Evolutionary conservation across 92 coral and sea anemone genomes (phyloP).

Genomic region (Siderastrea siderea): DNA sequence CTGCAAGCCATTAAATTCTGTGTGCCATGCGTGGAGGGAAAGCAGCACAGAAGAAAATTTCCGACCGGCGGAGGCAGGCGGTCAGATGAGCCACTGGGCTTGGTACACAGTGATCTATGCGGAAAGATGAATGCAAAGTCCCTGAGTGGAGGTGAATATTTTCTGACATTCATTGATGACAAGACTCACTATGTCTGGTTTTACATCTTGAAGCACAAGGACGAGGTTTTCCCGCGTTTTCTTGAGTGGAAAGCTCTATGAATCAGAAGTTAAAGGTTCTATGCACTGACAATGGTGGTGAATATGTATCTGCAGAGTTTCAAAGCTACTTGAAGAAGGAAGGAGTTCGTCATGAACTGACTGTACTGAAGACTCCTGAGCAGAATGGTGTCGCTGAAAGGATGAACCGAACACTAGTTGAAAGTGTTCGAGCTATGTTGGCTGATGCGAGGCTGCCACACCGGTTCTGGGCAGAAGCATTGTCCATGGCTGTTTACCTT

Average conservation of each 20-base stretch:
- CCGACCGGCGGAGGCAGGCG: constrained; percentile 25
- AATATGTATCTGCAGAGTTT: background rate
- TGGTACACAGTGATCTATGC: constrained; percentile 70
- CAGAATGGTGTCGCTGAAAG: constrained; percentile 80
- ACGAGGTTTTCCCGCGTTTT: constrained; percentile 51
- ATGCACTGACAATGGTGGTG: too few relatives aligned
- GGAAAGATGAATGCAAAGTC: constrained; percentile 65
- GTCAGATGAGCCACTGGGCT: constrained; percentile 54
- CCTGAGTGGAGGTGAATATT: constrained; percentile 66
- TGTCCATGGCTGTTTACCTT: constrained; percentile 65
- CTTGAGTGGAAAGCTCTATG: constrained; percentile 67
- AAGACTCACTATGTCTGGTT: constrained; percentile 62
- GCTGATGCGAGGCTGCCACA: constrained; percentile 68
- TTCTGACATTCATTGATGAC: constrained; percentile 71
- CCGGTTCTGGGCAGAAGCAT: constrained; percentile 73
- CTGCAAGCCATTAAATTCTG: constrained; percentile 42
- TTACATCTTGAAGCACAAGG: constrained; percentile 54
- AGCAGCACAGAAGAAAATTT: constrained; percentile 59
- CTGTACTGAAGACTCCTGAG: constrained; percentile 66
- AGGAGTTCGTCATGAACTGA: constrained; percentile 58
- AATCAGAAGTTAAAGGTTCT: too few relatives aligned
- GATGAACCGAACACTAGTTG: constrained; percentile 71
- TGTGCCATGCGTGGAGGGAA: constrained; percentile 62
- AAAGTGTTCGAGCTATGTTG: constrained; percentile 60
- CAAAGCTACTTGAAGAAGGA: background rate